Percentiles rank a stretch among this genome's conserved stretches.
Conservation (phyloP, 92 coral and sea anemone species). For the Bergia sp. region DNA sequence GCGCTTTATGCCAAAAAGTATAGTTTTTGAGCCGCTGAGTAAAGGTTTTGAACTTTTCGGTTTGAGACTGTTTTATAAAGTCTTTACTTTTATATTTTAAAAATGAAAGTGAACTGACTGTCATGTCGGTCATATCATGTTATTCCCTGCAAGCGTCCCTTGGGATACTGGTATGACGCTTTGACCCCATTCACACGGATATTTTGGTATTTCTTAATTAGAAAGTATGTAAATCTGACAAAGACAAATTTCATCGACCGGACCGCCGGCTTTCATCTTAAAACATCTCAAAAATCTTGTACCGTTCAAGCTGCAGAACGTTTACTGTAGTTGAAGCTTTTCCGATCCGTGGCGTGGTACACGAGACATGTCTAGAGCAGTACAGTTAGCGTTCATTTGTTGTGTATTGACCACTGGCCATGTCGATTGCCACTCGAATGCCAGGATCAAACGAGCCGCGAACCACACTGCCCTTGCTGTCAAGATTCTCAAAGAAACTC, state of each 20-base stretch:
- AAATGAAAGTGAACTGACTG: background rate
- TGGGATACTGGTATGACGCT: background rate
- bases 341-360: background rate
- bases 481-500: constrained; percentile 55
- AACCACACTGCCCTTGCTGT: constrained; percentile 51
- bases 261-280: too few relatives aligned
- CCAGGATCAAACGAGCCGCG: constrained; percentile 26
- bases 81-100: background rate
- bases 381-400: background rate
- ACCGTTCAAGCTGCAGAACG: background rate
- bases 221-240: background rate
- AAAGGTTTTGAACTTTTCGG: too few relatives aligned
- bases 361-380: background rate
- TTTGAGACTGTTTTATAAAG: background rate
- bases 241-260: background rate
- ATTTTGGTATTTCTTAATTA: background rate
- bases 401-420: background rate
- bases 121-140: background rate
- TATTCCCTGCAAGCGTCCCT: background rate
- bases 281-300: background rate
- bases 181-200: background rate
- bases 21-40: too few relatives aligned
- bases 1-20: too few relatives aligned
- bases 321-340: background rate
- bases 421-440: constrained; percentile 8